Conservation (phyloP, 1,140 invertebrate genomes). For the Grapholita molesta region DNA sequence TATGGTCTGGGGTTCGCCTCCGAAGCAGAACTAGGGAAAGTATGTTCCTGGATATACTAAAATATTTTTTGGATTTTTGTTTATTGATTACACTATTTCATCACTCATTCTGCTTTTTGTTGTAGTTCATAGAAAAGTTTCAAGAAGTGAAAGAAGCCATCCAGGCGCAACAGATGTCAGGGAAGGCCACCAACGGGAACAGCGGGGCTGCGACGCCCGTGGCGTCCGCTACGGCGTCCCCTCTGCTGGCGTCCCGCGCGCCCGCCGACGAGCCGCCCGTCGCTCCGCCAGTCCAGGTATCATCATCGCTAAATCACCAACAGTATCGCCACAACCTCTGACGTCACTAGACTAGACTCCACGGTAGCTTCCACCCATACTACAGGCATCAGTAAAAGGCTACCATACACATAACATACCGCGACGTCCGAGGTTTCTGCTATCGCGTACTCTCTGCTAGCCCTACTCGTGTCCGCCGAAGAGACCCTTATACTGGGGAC, state of each 20-base stretch:
- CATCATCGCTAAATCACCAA: too few species aligned
- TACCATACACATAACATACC: neutral
- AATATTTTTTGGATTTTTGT: neutral
- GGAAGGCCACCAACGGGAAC: conserved; percentile 78
- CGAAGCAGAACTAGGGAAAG: conserved; percentile 96
- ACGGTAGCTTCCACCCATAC: too few species aligned
- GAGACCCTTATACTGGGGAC: too few species aligned
- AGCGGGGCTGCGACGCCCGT: conserved; percentile 88
- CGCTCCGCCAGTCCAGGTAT: conserved; percentile 47
- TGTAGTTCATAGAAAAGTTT: conserved; percentile 98
- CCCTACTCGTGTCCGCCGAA: neutral
- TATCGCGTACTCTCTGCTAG: neutral
- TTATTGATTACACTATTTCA: neutral
- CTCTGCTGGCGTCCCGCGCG: conserved; percentile 78
- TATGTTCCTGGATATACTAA: conserved; percentile 51
- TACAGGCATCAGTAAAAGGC: too few species aligned
- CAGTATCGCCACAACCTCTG: too few species aligned
- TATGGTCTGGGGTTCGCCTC: conserved; percentile 98
- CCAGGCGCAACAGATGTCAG: conserved; percentile 52
- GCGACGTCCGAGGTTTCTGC: neutral
- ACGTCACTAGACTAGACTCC: too few species aligned
- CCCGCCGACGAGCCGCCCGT: conserved; percentile 44
- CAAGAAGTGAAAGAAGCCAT: conserved; percentile 97
- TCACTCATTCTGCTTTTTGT: conserved; percentile 23
- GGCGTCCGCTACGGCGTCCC: conserved; percentile 91